Conservation (phyloP, 2,888 invertebrate genomes). For the Chaetogeoica ovagalla region DNA sequence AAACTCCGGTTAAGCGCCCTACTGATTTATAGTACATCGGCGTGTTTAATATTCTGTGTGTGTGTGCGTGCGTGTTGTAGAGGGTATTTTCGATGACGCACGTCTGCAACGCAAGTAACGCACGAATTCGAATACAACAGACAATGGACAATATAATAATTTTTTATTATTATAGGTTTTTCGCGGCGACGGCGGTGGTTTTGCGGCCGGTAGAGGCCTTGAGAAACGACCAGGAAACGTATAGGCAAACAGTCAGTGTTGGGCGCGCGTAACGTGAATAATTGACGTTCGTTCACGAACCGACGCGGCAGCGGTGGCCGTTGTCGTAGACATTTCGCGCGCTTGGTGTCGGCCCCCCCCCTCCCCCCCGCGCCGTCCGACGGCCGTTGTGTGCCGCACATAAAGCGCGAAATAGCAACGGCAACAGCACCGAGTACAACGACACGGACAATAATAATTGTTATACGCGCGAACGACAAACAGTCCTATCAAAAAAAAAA, state of each 20-base stretch:
- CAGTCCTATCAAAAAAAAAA: too few species aligned
- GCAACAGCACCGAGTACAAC: too few species aligned
- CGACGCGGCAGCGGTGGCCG: background rate
- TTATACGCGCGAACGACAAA: too few species aligned
- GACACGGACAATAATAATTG: background rate
- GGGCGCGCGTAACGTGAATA: conserved; percentile 25
- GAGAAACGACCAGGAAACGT: conserved; percentile 46
- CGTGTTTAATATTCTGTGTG: too few species aligned
- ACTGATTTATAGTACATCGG: too few species aligned
- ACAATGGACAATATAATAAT: conserved; percentile 22
- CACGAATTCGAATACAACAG: background rate
- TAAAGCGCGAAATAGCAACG: background rate
- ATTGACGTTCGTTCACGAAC: conserved; percentile 26
- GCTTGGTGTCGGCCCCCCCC: conserved; percentile 24
- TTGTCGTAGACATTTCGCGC: conserved; percentile 22
- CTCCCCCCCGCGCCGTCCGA: too few species aligned
- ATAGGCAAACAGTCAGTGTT: background rate
- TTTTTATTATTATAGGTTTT: conserved; percentile 10
- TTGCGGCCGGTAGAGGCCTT: conserved; percentile 35
- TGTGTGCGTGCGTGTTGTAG: too few species aligned
- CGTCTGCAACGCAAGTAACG: background rate
- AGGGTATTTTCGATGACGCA: conserved; percentile 8
- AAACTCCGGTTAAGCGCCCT: too few species aligned
- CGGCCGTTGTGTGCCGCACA: background rate
- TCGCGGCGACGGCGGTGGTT: background rate